Base-by-base conservation (phyloP, 2,797 vertebrate genomes). In the Apogon talboti region DNA sequence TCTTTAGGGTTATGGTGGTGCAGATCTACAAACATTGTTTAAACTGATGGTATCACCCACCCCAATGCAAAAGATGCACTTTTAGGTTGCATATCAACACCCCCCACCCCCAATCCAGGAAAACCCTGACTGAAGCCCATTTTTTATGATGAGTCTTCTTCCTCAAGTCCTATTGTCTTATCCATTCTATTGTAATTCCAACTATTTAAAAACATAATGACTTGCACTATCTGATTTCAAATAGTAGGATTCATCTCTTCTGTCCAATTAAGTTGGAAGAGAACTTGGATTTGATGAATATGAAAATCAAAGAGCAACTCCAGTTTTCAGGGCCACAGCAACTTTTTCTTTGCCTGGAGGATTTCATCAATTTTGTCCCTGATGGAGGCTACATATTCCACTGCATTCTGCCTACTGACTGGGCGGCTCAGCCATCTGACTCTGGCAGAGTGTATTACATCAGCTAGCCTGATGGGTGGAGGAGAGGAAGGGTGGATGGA, bases 391-490 rank as follows among this genome's bases (percentile, higher is more conserved):
- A 11, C 14, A 6, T 56, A 28, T 57, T 43, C 12, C 21, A 1
- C 45, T 21, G 30, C 12, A 5, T 49, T 40, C 16, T 28, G 37
- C 24, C 48, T 52, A 19, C 19, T 46, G 40, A 33, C 43, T 30
- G 46, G 5, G 42, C 14, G 45, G 24, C 60, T 62, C 41, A 12
- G 55, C 11, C 14, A 46, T 28, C 51, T 10, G 42, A 51, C 41
- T 40, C 49, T 30, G 47, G 24, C 64, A 14, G 33, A 64, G 48
- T 13, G 60, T 52, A 59, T 69, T 57, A 70, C 53, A 73, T 76
- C 46, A 78, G 69, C 14, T 15, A 1, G 15, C 11, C 28, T 52
- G 63, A 48, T 59, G 30, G 60, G 37, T 37, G 49, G 66, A 75
- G 61, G 53, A 59, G 65, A 37, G 28, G 16, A 49, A 1, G 38